Evolutionary conservation across 2,888 invertebrate genomes (phyloP), one percentile per base, ranked within the genome.

Genomic region (Pelosia muscerda): DNA sequence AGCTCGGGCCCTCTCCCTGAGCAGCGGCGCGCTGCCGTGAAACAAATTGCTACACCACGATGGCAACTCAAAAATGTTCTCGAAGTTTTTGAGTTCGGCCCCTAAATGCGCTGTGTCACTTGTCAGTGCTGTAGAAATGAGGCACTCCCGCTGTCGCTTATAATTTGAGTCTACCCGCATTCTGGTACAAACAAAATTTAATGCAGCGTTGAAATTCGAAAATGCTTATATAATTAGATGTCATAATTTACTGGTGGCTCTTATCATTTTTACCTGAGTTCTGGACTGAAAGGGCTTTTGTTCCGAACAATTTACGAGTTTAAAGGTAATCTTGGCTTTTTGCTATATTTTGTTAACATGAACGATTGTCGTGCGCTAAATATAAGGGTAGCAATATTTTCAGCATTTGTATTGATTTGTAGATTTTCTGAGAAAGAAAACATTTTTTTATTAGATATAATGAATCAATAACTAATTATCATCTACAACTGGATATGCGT

Each of bases 151-250:
- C 63, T 60, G 5, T 10, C 63, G 66, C 81, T 74, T 55, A 13
- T 78, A 22, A 9, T 69, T 86, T 81, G 42, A 2, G 49, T 81
- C 83, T 54, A 25, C 66, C 69, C 66, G 66, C 57, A 74, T 57
- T 73, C 54, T 84, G 84, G 84, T 78, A 87, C 87, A 90, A 91
- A 93, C 87, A 89, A 89, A 92, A 91, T 92, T 90, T 90, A 92
- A 92, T 90, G 91, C 93, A 92, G 86, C 87, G 84, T 77, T 85
- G 85, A 88, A 90, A 89, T 87, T 87, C 84, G 86, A 93, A 93
- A 92, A 93, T 88, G 88, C 86, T 81, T 73, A 85, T 87, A 87
- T 94, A 93, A 93, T 94, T 93, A 92, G 90, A 91, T 84, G 88
- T 88, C 90, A 92, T 92, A 90, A 91, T 92, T 91, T 86, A 90